Evolutionary conservation across 2,888 invertebrate species (phyloP), one percentile per base, ranked within the genome.

Genomic region (Eretmocerus hayati): DNA sequence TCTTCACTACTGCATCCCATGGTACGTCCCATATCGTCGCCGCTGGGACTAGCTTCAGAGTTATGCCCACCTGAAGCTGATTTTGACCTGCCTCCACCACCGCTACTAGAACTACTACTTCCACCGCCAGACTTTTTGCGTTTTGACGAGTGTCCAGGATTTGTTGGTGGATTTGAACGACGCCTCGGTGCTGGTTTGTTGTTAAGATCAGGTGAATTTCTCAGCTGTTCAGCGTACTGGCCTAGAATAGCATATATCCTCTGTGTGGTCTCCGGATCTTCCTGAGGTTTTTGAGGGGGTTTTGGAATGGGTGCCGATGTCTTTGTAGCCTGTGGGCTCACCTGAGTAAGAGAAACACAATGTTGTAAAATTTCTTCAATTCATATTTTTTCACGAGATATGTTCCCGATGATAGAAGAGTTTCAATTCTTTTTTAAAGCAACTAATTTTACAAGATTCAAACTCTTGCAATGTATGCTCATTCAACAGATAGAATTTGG

Each of bases 211-310:
- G 87, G 87, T 1, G 85, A 87, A 62, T 87, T 87, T 58, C 86
- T 77, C 36, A 87, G 74, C 62, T 87, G 87, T 60, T 87, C 87
- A 40, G 85, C 85, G 65, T 87, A 87, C 63, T 87, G 85, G 1
- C 86, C 86, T 41, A 87, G 67, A 59, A 87, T 87, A 56, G 86
- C 86, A 52, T 87, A 81, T 59, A 87, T 87, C 56, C 87, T 75
- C 62, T 87, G 86, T 0, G 86, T 85, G 0, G 87, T 87, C 64
- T 86, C 85, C 62, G 87, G 87, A 60, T 87, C 87, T 73, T 87
- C 87, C 56, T 85, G 80, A 2, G 86, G 85, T 65, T 87, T 87
- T 58, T 85, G 85, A 50, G 78, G 77, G 3, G 79, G 79, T 64
- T 81, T 80, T 5, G 84, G 81, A 23, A 84, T 77, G 3, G 82